Percentiles rank a stretch among this genome's conserved stretches.
These are phyloP conservation scores for Leucophenga maculata DNA, from an alignment of 2,888 invertebrate species.

Conservation along the genomic window DNA sequence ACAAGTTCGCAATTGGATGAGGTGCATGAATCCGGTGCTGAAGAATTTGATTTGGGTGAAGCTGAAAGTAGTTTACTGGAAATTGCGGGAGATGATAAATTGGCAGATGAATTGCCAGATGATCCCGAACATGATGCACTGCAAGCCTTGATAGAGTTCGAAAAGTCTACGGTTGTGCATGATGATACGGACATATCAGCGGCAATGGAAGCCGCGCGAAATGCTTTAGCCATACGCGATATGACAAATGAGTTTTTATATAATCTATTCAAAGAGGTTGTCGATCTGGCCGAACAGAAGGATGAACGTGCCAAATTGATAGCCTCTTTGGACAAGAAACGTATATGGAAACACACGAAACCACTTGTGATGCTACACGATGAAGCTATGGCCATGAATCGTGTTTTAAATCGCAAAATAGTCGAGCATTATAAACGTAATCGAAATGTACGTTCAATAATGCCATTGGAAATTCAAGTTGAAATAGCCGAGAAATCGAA, in stretches of 20 bases:
- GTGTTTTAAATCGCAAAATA: constrained; percentile 46
- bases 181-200: constrained; percentile 24
- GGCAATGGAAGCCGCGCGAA: constrained; percentile 26
- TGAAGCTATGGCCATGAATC: background rate
- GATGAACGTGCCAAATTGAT: constrained; percentile 45
- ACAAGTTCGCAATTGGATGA: background rate
- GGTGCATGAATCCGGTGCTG: background rate
- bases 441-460: constrained; percentile 46
- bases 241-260: constrained; percentile 38
- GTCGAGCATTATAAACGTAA: constrained; percentile 53
- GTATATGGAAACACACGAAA: constrained; percentile 36
- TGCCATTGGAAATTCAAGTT: background rate
- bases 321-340: constrained; percentile 45
- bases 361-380: constrained; percentile 9
- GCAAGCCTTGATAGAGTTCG: background rate
- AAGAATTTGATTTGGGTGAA: background rate
- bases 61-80: background rate
- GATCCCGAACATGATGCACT: constrained; percentile 3
- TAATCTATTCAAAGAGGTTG: constrained; percentile 40
- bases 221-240: background rate
- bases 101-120: background rate
- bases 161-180: background rate
- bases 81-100: background rate
- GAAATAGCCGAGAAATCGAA: constrained; percentile 28
- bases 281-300: constrained; percentile 43